Evolutionary conservation across 2,888 invertebrate species (phyloP), one percentile per base, ranked within the genome.

Genomic region (Melikaiella ostensackeni): DNA sequence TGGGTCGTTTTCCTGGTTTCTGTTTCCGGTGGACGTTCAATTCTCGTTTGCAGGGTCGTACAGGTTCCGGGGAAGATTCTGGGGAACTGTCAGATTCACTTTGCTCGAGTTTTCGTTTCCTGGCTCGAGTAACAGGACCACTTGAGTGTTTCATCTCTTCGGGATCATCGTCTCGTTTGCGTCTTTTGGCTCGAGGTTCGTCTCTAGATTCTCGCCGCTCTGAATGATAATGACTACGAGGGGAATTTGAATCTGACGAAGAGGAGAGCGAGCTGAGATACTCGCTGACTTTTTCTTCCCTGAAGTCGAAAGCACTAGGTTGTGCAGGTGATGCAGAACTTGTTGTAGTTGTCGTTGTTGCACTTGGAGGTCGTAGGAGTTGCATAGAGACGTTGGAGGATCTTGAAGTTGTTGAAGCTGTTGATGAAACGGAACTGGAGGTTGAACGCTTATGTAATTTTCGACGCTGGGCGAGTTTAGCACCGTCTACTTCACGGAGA

Each of bases 401-500:
- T 50, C 50, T 33, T 50, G 70, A 70, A n/a, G 86, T 83, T 7
- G 92, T 92, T 66, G 92, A 93, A 59, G 91, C 91, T 63, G 92
- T 92, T 0, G 92, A 91, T 13, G 90, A 90, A 1, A 91, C 89
- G 9, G 92, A 91, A 75, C 91, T 92, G 24, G 91, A 91, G 1
- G 92, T 92, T 42, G 92, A 92, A 75, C 93, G 92, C 83, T 95
- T 94, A 85, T 94, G 95, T 11, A 70, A 50, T 86, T 94, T 93
- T 6, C 96, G 92, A 38, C 96, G 92, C 88, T 95, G 95, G 16
- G 96, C 95, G 76, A 96, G 91, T 83, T 95, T 94, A 0, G 96
- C 96, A 76, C 94, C 94, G 42, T 94, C 93, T 0, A 96, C 96
- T 84, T 96, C 96, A 89, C 95, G 93, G 77, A 96, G 91, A 63